Conservation (phyloP, 2,113 vertebrate species). For the Cephalopholis sonnerati region DNA sequence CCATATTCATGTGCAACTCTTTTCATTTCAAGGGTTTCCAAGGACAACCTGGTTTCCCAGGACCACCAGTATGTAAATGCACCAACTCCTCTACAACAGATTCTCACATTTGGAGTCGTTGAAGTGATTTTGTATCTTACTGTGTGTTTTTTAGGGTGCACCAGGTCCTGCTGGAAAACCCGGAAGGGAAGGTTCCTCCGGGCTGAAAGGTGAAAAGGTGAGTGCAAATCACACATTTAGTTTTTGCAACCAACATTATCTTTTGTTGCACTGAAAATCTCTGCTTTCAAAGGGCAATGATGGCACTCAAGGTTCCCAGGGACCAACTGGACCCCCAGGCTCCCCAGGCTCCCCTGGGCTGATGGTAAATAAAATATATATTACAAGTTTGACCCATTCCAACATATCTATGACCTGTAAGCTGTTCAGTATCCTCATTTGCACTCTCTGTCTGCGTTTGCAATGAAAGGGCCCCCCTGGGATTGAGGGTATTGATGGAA, state of each 20-base stretch:
- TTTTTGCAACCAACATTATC: background rate
- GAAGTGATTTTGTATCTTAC: background rate
- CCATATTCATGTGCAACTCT: background rate
- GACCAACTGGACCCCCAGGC: slow-evolving; percentile 85
- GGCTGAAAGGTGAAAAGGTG: slow-evolving; percentile 92
- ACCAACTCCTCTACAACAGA: background rate
- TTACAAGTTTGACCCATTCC: background rate
- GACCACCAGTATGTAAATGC: slow-evolving; percentile 87
- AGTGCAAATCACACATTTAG: slow-evolving; percentile 3
- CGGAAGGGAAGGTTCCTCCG: slow-evolving; percentile 86
- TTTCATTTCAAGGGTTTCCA: slow-evolving; percentile 89
- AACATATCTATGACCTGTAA: slow-evolving; percentile 6
- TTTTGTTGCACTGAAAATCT: slow-evolving; percentile 9
- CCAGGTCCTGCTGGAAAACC: slow-evolving; percentile 92
- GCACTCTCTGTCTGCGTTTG: slow-evolving; percentile 2
- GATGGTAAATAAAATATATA: slow-evolving; percentile 62
- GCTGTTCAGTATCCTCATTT: background rate
- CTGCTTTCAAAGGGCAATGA: slow-evolving; percentile 87
- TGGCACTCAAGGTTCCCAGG: slow-evolving; percentile 88
- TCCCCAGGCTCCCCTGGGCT: slow-evolving; percentile 88
- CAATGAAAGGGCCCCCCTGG: slow-evolving; percentile 90
- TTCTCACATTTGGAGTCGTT: background rate
- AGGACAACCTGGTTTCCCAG: slow-evolving; percentile 94
- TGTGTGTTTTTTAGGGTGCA: slow-evolving; percentile 84
- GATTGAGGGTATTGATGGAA: slow-evolving; percentile 93